A percentile compares a stretch with the other conserved stretches of the same genome.
Evolutionary conservation across 2,113 vertebrate genomes (phyloP).

Genomic region (Sminthopsis crassicaudata): DNA sequence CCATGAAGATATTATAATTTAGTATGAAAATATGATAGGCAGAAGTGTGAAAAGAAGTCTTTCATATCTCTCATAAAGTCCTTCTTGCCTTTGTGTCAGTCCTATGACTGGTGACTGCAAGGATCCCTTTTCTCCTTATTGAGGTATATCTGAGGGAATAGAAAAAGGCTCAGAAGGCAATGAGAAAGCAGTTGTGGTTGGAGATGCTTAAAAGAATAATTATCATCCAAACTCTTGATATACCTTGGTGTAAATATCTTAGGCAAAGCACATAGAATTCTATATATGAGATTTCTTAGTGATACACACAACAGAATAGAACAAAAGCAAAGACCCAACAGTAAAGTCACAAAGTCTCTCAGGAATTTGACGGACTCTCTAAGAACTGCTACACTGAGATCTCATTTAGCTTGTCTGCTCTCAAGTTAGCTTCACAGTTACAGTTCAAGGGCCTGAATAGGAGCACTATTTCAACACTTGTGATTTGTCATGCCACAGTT

Average conservation of each 20-base stretch:
- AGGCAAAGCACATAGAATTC: background rate
- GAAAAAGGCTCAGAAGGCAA: background rate
- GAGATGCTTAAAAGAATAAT: background rate
- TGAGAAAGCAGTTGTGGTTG: background rate
- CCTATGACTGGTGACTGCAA: background rate
- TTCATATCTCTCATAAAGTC: background rate
- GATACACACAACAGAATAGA: background rate
- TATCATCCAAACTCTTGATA: background rate
- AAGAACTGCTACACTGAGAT: background rate
- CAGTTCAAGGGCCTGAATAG: background rate
- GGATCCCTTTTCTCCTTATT: background rate
- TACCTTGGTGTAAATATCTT: background rate
- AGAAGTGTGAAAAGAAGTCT: background rate
- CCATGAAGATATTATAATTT: background rate
- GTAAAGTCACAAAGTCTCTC: background rate
- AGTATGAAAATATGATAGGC: background rate
- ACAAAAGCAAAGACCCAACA: background rate
- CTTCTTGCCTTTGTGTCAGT: background rate
- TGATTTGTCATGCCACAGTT: background rate
- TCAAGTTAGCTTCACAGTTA: background rate
- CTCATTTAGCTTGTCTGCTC: background rate
- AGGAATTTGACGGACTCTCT: background rate
- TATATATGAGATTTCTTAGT: background rate
- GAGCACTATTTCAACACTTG: background rate
- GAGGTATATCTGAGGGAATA: background rate